Percentiles rank a stretch among this genome's conserved stretches.
Evolutionary conservation across 2,888 invertebrate genomes (phyloP).

Genomic region (Tridacna crocea): DNA sequence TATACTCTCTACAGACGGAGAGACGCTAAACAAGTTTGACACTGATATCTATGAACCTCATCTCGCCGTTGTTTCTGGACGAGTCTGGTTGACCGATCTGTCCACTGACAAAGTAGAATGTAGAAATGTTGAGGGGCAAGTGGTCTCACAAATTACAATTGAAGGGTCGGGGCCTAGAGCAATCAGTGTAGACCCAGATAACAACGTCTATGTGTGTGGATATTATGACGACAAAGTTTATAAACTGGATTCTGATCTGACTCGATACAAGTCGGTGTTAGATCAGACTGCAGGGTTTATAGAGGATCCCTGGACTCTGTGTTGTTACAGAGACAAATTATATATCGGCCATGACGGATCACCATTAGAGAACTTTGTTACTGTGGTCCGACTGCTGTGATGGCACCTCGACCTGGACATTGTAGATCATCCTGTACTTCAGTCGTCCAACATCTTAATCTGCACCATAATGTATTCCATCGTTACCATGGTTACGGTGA

Average conservation of each 20-base stretch:
- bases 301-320: neutral
- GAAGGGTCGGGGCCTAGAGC: neutral
- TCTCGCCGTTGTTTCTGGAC: neutral
- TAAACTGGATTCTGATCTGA: neutral
- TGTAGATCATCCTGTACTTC: no score
- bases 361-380: neutral
- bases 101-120: neutral
- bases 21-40: neutral
- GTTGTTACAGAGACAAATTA: neutral
- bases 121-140: neutral
- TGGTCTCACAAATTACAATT: neutral
- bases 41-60: neutral
- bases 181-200: neutral
- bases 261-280: neutral
- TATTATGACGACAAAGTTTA: neutral
- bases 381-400: neutral
- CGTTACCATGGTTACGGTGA: no score
- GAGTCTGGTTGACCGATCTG: neutral
- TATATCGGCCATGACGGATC: neutral
- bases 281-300: neutral
- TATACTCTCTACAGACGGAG: neutral
- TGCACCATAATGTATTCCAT: no score
- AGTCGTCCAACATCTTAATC: no score
- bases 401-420: no score
- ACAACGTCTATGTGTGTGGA: neutral